phyloP scores from a whole-genome alignment of 1,140 invertebrate species.

The Linepithema humile region DNA sequence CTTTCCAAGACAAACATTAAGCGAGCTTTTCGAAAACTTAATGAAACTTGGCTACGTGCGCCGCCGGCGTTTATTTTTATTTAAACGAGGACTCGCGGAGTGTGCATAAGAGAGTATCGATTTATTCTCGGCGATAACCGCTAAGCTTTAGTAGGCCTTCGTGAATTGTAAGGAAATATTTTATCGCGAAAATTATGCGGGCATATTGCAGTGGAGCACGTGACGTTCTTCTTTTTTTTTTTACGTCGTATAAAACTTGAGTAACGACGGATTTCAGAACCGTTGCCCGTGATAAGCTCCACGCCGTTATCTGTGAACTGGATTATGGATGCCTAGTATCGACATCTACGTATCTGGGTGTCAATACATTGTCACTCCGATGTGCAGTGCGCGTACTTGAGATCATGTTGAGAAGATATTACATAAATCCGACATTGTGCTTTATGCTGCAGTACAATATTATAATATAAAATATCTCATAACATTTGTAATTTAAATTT shows the following conservation, averaged over 20 bases:
- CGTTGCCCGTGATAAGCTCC: background rate
- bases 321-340: constrained; percentile 13
- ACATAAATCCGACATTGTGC: constrained; percentile 3
- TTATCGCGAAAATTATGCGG: background rate
- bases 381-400: background rate
- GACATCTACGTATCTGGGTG: constrained; percentile 12
- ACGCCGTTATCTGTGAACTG: background rate
- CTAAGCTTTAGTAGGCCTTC: background rate
- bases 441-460: constrained; percentile 9
- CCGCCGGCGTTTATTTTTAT: constrained; percentile 37
- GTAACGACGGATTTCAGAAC: background rate
- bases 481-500: background rate
- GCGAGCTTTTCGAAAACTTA: constrained; percentile 47
- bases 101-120: constrained; percentile 22
- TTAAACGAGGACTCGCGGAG: constrained; percentile 2
- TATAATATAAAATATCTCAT: background rate
- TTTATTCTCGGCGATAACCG: background rate
- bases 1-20: constrained; percentile 49
- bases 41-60: constrained; percentile 35
- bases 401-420: constrained; percentile 1
- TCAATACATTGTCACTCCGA: constrained; percentile 28
- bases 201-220: background rate
- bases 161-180: background rate
- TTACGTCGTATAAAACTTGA: background rate
- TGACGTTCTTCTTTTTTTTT: background rate